These are phyloP conservation scores for Heliopora coerulea DNA, from an alignment of 92 coral and sea anemone species.

Conservation along the genomic window DNA sequence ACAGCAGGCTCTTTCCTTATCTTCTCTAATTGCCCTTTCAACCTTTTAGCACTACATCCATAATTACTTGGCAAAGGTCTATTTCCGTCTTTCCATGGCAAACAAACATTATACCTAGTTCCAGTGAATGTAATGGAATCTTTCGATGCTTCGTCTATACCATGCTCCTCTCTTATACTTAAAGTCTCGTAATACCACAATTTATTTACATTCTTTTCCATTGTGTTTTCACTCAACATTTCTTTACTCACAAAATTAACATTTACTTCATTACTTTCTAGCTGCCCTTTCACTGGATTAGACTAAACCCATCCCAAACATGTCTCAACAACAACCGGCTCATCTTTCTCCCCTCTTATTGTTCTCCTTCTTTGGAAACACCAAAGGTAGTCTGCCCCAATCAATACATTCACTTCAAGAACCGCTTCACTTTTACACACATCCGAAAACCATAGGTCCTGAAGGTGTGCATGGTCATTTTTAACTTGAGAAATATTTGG, in stretches of 20 bases:
- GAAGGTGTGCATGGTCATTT: neutral
- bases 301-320: slow-evolving; percentile 4
- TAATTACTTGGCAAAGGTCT: slow-evolving; percentile 7
- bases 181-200: slow-evolving; percentile 51
- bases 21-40: neutral
- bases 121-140: no score
- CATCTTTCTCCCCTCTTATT: neutral
- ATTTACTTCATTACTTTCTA: neutral
- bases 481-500: no score
- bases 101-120: neutral
- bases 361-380: neutral
- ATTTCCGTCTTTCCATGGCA: slow-evolving; percentile 20
- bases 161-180: slow-evolving; percentile 32
- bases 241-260: neutral
- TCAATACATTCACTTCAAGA: neutral
- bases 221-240: no score
- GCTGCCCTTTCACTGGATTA: neutral
- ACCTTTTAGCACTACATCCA: neutral
- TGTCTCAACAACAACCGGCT: neutral
- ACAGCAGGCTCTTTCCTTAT: slow-evolving; percentile 11
- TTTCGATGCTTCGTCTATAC: neutral
- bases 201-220: no score
- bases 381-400: slow-evolving; percentile 5
- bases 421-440: neutral
- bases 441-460: slow-evolving; percentile 1